Evolutionary conservation across 1,140 invertebrate species (phyloP).

Genomic region (Pseudobourletiella spinata): DNA sequence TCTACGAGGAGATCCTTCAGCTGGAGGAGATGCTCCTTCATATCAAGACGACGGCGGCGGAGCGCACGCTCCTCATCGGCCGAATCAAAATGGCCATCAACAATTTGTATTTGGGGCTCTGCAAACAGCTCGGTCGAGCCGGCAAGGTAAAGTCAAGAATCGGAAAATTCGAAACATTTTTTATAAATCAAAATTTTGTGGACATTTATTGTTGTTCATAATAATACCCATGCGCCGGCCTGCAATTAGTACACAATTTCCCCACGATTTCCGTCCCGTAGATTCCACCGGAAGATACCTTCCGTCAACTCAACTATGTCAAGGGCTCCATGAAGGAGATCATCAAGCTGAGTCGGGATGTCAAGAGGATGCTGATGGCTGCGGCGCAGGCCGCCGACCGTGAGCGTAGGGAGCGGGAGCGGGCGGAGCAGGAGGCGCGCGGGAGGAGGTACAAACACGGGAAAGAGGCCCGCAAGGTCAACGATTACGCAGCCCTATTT

Average conservation of each 20-base stretch:
- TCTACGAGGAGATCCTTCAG: conserved; percentile 10
- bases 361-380: conserved; percentile 24
- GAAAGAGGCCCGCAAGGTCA: background rate
- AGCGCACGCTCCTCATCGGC: conserved; percentile 29
- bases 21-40: conserved; percentile 24
- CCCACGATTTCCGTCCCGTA: too few species aligned
- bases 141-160: too few species aligned
- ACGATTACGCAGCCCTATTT: background rate
- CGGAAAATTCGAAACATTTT: too few species aligned
- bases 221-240: too few species aligned
- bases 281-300: conserved; percentile 21
- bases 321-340: conserved; percentile 24
- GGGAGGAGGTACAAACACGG: background rate
- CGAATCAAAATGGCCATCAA: conserved; percentile 34
- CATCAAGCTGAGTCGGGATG: conserved; percentile 22
- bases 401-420: background rate
- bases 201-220: too few species aligned
- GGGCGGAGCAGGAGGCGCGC: background rate
- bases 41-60: conserved; percentile 35
- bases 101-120: conserved; percentile 27
- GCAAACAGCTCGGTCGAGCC: conserved; percentile 18
- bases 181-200: too few species aligned
- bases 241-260: too few species aligned
- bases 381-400: conserved; percentile 4
- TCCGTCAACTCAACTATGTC: conserved; percentile 24